Percentiles rank a stretch among this genome's conserved stretches.
Conservation (phyloP, 2,888 invertebrate species). For the Drosophila sordidapex region DNA sequence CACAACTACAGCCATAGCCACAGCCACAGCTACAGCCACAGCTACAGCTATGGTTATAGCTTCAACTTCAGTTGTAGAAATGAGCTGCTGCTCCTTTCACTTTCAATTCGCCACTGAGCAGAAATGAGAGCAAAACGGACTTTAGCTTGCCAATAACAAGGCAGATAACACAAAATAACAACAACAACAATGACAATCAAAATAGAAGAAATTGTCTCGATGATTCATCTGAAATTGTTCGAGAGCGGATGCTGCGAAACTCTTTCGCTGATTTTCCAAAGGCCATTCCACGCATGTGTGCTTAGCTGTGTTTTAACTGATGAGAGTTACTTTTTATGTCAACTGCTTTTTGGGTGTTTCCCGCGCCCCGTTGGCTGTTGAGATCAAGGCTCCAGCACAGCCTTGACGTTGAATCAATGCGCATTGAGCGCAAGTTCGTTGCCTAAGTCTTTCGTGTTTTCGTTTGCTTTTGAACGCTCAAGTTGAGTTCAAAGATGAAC, state of each 20-base stretch:
- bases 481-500: conserved; percentile 29
- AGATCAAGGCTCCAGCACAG: conserved; percentile 72
- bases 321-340: conserved; percentile 48
- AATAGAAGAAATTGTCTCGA: conserved; percentile 69
- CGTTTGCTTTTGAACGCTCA: conserved; percentile 36
- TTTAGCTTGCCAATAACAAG: conserved; percentile 61
- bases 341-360: conserved; percentile 58
- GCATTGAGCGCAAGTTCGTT: conserved; percentile 63
- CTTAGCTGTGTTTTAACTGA: conserved; percentile 14
- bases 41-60: conserved; percentile 21
- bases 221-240: conserved; percentile 60
- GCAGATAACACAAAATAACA: conserved; percentile 30
- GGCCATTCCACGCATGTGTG: conserved; percentile 48
- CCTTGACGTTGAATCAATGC: conserved; percentile 76
- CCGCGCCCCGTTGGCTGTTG: conserved; percentile 57
- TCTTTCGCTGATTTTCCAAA: conserved; percentile 69
- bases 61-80: conserved; percentile 61
- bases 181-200: conserved; percentile 42
- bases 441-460: conserved; percentile 57
- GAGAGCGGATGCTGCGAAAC: conserved; percentile 53
- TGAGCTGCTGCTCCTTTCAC: conserved; percentile 76
- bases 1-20: conserved; percentile 12
- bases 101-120: conserved; percentile 66
- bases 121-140: conserved; percentile 78
- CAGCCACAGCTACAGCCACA: conserved; percentile 1